phyloP scores from a whole-genome alignment of 1,140 invertebrate species.

The Procambarus virginalis region DNA sequence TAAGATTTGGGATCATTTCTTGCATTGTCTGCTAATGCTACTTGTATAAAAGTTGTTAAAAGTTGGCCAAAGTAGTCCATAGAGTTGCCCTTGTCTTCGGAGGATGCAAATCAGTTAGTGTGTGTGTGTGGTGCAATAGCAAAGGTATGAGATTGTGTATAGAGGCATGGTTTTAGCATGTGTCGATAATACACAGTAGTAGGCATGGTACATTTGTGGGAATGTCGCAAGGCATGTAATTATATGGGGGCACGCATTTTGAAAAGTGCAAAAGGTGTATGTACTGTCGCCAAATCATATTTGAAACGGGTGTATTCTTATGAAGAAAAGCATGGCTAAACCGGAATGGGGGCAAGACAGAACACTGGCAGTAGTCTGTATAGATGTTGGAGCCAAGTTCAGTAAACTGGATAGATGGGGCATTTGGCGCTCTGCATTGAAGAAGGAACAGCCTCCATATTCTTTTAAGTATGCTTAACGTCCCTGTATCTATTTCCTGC shows the following conservation, averaged over 20 bases:
- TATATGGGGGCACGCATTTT: background rate
- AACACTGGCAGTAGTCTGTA: conserved; percentile 17
- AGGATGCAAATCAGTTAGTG: conserved; percentile 2
- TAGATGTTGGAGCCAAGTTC: conserved; percentile 27
- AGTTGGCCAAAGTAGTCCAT: conserved; percentile 34
- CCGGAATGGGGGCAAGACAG: conserved; percentile 19
- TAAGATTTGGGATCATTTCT: conserved; percentile 5
- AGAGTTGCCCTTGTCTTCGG: conserved; percentile 23
- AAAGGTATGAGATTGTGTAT: background rate
- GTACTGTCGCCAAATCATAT: conserved; percentile 35
- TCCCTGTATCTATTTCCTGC: too few species aligned
- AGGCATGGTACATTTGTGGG: background rate
- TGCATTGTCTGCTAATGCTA: conserved; percentile 25
- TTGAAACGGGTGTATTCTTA: conserved; percentile 36
- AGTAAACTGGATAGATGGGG: conserved; percentile 1
- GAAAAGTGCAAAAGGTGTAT: conserved; percentile 14
- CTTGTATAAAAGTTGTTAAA: conserved; percentile 30
- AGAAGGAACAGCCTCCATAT: conserved; percentile 24
- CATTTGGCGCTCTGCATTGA: conserved; percentile 17
- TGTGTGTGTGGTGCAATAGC: conserved; percentile 26
- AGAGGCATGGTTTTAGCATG: background rate
- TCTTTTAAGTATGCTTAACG: background rate
- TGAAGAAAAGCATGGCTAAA: conserved; percentile 19
- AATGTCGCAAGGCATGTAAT: background rate
- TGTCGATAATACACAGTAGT: background rate